Percentiles rank a stretch among this genome's conserved stretches.
Conservation (phyloP, 2,113 vertebrate genomes). For the Sylvia atricapilla region DNA sequence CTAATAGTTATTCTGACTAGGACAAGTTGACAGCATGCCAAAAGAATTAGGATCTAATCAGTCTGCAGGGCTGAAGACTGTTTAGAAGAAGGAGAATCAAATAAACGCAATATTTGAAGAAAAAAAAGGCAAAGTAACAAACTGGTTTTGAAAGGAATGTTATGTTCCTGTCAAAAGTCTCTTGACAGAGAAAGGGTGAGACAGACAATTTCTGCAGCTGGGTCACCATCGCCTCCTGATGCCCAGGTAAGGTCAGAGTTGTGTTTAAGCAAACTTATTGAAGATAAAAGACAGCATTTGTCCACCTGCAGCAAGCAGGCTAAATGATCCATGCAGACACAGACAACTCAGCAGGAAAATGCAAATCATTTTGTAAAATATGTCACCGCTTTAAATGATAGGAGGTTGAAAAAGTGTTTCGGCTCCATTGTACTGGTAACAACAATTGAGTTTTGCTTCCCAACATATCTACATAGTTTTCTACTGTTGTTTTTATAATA, state of each 20-base stretch:
- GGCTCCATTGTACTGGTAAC: neutral
- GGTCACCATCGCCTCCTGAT: conserved; percentile 49
- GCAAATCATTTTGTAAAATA: neutral
- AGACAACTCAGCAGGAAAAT: neutral
- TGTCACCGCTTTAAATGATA: neutral
- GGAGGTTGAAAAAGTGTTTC: neutral
- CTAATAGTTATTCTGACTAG: conserved; percentile 65
- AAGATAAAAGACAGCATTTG: neutral
- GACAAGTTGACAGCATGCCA: conserved; percentile 68
- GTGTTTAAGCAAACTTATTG: neutral
- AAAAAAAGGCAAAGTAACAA: conserved; percentile 45
- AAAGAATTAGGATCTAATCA: conserved; percentile 75
- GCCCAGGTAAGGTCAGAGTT: neutral
- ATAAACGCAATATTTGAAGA: conserved; percentile 54
- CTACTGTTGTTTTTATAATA: neutral
- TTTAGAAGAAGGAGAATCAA: conserved; percentile 45
- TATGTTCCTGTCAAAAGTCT: conserved; percentile 69
- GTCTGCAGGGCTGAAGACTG: conserved; percentile 34
- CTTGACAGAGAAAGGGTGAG: conserved; percentile 63
- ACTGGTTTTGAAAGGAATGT: conserved; percentile 70
- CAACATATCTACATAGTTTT: neutral
- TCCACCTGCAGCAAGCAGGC: neutral
- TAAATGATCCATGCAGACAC: rapidly evolving
- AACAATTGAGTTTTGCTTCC: neutral
- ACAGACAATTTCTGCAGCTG: conserved; percentile 46